These are phyloP conservation scores for Sesamia inferens DNA, from an alignment of 2,888 invertebrate species.

Conservation along the genomic window DNA sequence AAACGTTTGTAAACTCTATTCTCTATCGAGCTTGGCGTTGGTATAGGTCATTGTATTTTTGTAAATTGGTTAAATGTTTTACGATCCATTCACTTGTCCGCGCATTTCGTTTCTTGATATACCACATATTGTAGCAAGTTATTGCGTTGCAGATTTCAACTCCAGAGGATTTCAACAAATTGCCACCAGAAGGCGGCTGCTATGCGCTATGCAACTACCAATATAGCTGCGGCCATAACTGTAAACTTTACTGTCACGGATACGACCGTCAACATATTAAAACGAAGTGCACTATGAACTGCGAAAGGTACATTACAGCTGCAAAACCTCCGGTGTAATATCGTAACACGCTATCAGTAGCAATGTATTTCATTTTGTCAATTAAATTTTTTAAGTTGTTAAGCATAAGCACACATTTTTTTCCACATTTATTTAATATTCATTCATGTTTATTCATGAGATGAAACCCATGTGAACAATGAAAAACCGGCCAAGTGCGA, in stretches of 20 bases:
- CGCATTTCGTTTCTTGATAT: background rate
- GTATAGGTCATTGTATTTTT: too few species aligned
- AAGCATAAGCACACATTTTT: background rate
- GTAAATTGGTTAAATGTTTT: background rate
- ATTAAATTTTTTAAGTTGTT: background rate
- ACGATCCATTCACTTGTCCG: background rate
- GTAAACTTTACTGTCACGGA: slow-evolving; percentile 91
- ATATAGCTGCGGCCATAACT: slow-evolving; percentile 91
- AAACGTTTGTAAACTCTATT: too few species aligned
- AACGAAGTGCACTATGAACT: slow-evolving; percentile 85
- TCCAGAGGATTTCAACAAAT: slow-evolving; percentile 82
- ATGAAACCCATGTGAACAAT: background rate
- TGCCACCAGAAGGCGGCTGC: slow-evolving; percentile 91
- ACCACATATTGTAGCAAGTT: background rate
- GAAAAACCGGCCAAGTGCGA: background rate
- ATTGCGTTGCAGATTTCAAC: slow-evolving; percentile 36
- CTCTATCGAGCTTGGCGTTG: too few species aligned
- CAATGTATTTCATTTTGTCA: background rate
- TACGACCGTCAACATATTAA: slow-evolving; percentile 87
- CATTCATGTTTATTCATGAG: background rate
- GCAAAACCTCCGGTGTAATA: background rate
- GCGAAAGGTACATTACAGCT: slow-evolving; percentile 81
- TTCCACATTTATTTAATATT: too few species aligned
- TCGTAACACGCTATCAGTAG: background rate
- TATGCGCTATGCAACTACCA: slow-evolving; percentile 84